phyloP scores from a whole-genome alignment of 2,797 vertebrate species.

The Diglossa cyanea region DNA sequence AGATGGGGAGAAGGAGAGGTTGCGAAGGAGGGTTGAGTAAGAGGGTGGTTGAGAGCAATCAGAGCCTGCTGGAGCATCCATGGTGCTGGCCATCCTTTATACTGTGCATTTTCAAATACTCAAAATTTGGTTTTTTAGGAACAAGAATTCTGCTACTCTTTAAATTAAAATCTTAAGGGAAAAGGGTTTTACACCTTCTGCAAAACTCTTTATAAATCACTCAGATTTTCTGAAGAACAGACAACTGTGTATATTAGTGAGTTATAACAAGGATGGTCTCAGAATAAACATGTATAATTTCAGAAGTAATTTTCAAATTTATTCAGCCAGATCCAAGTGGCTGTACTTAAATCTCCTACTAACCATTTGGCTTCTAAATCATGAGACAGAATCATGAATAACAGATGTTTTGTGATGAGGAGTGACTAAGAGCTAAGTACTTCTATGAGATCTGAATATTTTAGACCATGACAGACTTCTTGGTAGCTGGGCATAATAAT shows the following conservation, averaged over 20 bases:
- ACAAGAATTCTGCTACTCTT: neutral
- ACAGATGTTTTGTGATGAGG: neutral
- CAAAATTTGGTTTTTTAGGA: neutral
- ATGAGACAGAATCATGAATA: neutral
- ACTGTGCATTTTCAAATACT: neutral
- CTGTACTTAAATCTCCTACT: neutral
- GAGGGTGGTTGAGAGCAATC: neutral
- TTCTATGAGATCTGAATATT: conserved; percentile 16
- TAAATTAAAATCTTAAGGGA: neutral
- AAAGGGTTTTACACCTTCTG: neutral
- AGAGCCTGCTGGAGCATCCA: neutral
- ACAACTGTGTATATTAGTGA: neutral
- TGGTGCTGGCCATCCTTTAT: neutral
- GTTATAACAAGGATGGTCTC: neutral
- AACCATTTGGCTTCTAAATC: neutral
- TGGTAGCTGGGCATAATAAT: neutral
- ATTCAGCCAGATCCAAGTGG: neutral
- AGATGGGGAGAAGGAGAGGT: neutral
- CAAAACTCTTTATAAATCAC: neutral
- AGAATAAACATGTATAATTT: neutral
- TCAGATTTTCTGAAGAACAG: neutral
- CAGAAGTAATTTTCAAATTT: neutral
- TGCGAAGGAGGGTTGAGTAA: neutral
- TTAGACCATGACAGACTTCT: neutral
- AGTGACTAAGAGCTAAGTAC: neutral